Evolutionary conservation across 2,797 vertebrate species (phyloP).

Genomic region (Peromyscus melanophrys): DNA sequence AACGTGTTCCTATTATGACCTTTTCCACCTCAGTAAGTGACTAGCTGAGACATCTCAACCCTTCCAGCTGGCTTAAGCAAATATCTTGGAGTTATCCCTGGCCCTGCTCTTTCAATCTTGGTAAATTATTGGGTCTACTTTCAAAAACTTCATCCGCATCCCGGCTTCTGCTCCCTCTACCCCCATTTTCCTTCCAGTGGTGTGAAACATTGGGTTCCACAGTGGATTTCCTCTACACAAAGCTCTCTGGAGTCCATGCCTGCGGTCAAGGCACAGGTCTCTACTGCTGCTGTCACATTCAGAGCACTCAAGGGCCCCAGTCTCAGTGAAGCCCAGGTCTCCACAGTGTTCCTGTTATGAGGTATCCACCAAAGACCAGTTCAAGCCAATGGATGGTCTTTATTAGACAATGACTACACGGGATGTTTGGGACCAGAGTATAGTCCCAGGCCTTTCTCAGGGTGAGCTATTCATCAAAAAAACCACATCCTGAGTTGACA

Average conservation of each 20-base stretch:
- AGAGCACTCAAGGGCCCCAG: not conserved
- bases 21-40: not conserved
- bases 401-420: not conserved
- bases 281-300: not conserved
- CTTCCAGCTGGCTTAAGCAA: not conserved
- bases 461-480: not conserved
- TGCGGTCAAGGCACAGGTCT: not conserved
- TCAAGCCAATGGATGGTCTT: not conserved
- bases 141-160: not conserved
- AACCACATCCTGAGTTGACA: not conserved
- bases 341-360: not conserved
- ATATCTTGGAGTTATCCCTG: not conserved
- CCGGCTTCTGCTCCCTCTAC: not conserved
- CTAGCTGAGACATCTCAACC: not conserved
- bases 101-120: not conserved
- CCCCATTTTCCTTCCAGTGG: too few species aligned
- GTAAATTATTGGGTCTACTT: not conserved
- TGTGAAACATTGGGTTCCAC: not conserved
- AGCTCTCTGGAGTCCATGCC: not conserved
- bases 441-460: not conserved
- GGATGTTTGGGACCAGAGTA: not conserved
- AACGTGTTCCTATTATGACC: not conserved
- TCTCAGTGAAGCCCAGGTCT: not conserved
- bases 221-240: not conserved
- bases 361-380: not conserved